Evolutionary conservation across 1,140 invertebrate species (phyloP).

Genomic region (Zaprionus lachaisei): DNA sequence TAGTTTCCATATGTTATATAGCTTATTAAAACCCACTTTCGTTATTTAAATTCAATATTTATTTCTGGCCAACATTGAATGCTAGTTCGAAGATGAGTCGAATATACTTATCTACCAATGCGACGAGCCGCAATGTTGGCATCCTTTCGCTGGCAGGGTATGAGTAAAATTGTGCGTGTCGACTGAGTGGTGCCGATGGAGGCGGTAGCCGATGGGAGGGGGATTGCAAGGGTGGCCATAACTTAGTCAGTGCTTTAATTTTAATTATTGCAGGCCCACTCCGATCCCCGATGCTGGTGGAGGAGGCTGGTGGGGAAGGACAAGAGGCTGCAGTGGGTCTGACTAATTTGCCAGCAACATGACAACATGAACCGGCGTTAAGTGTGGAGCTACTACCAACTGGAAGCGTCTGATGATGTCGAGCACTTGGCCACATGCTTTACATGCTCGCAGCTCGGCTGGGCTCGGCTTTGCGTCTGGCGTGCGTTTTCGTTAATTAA

Average conservation of each 20-base stretch:
- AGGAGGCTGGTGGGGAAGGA: background rate
- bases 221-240: conserved; percentile 42
- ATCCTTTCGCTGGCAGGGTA: background rate
- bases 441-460: conserved; percentile 22
- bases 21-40: no score
- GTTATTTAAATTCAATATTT: background rate
- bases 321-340: conserved; percentile 27
- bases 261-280: conserved; percentile 63
- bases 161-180: conserved; percentile 38
- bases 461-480: conserved; percentile 63
- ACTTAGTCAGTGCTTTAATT: conserved; percentile 77
- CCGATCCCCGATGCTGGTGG: background rate
- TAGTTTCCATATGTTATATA: no score
- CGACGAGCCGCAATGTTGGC: background rate
- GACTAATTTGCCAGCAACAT: conserved; percentile 81
- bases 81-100: background rate
- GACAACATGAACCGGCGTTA: conserved; percentile 51
- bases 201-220: background rate
- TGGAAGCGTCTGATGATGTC: conserved; percentile 72
- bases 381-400: conserved; percentile 27
- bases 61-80: background rate
- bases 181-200: background rate
- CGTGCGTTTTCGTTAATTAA: conserved; percentile 77
- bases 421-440: conserved; percentile 60
- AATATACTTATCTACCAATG: background rate